Evolutionary conservation across 2,113 vertebrate species (phyloP).

Genomic region (Clarias macrocephalus): DNA sequence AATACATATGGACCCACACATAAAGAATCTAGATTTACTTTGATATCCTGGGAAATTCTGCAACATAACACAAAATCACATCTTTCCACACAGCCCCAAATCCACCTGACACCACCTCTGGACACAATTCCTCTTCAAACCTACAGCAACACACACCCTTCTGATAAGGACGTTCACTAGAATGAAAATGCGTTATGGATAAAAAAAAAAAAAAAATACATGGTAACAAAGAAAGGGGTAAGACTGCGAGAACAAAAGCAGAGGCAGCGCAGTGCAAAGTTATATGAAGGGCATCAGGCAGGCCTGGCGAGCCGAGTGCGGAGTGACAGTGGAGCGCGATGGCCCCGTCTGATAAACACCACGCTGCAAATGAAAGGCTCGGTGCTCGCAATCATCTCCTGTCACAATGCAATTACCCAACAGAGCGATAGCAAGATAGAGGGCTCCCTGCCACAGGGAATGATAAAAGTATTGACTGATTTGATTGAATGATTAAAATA

Average conservation of each 20-base stretch:
- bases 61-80: background rate
- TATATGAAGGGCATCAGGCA: conserved; percentile 99
- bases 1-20: background rate
- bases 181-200: conserved; percentile 44
- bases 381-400: conserved; percentile 99
- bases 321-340: conserved; percentile 99
- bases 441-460: conserved; percentile 95
- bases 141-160: conserved; percentile 63
- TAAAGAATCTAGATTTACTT: conserved; percentile 10
- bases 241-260: conserved; percentile 90
- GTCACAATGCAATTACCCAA: conserved; percentile 99
- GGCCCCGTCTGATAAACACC: conserved; percentile 99
- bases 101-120: conserved; percentile 35
- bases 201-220: conserved; percentile 36
- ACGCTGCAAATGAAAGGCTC: conserved; percentile 99
- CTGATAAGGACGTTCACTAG: conserved; percentile 56
- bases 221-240: conserved; percentile 50
- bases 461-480: conserved; percentile 99
- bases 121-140: conserved; percentile 46
- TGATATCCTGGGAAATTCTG: conserved; percentile 15
- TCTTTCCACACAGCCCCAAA: conserved; percentile 27
- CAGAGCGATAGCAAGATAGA: conserved; percentile 99
- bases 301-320: conserved; percentile 97
- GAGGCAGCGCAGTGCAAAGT: conserved; percentile 95
- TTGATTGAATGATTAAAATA: conserved; percentile 99